These are phyloP conservation scores for Apogon hyalosoma DNA, from an alignment of 2,797 vertebrate species.

Conservation along the genomic window DNA sequence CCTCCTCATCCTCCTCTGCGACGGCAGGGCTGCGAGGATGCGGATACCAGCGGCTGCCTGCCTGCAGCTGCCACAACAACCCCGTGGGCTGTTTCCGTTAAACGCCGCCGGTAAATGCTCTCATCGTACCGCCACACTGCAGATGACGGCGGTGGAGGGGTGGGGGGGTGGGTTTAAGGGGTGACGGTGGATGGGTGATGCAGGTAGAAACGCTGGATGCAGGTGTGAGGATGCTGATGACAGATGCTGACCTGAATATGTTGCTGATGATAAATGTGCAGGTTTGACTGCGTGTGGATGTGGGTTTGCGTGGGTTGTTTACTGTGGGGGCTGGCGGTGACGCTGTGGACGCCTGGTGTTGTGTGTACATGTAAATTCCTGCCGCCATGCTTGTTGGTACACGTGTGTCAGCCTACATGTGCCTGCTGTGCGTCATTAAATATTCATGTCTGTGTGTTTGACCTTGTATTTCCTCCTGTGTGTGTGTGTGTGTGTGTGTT, in stretches of 20 bases:
- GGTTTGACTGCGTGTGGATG: conserved; percentile 13
- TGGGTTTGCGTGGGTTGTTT: background rate
- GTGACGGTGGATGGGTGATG: background rate
- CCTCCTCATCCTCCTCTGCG: conserved; percentile 40
- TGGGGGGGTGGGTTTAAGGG: background rate
- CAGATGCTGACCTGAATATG: conserved; percentile 65
- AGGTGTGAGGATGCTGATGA: conserved; percentile 40
- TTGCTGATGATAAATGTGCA: conserved; percentile 14
- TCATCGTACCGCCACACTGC: background rate
- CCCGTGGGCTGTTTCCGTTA: conserved; percentile 54
- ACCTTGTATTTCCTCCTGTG: conserved; percentile 57
- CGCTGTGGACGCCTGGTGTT: conserved; percentile 20
- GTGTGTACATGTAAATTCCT: conserved; percentile 55
- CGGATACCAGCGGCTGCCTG: conserved; percentile 51
- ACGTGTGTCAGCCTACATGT: conserved; percentile 72
- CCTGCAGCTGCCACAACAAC: conserved; percentile 57
- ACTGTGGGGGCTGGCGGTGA: conserved; percentile 32
- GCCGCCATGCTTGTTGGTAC: conserved; percentile 69
- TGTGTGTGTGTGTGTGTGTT: conserved; percentile 7
- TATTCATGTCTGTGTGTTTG: conserved; percentile 58
- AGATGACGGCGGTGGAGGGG: background rate
- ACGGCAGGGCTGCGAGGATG: conserved; percentile 63
- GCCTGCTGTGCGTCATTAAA: conserved; percentile 57
- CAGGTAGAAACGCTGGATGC: conserved; percentile 32
- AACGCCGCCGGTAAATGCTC: conserved; percentile 63